phyloP scores from a whole-genome alignment of 2,113 vertebrate species.

The Tor tambroides region DNA sequence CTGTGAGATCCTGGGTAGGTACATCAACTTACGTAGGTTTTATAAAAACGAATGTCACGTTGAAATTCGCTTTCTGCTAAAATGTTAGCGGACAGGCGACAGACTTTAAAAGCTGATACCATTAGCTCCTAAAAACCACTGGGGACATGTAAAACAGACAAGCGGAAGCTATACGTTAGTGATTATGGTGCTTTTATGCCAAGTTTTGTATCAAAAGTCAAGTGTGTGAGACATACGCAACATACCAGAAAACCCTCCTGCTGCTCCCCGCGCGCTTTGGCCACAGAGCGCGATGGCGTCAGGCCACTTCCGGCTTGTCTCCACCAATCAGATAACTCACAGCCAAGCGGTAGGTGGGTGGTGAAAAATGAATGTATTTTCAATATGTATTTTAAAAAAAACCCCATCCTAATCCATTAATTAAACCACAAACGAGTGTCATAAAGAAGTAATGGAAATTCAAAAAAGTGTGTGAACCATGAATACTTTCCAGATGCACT shows the following conservation, averaged over 20 bases:
- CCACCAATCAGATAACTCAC: conserved; percentile 18
- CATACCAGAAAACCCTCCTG: not conserved
- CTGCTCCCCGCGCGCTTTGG: conserved; percentile 1
- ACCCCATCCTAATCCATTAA: not conserved
- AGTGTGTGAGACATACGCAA: not conserved
- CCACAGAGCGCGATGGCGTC: not conserved
- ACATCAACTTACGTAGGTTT: not conserved
- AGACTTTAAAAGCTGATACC: not conserved
- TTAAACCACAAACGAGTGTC: too few relatives aligned
- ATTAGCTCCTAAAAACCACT: not conserved
- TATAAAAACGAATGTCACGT: not conserved
- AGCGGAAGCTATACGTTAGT: not conserved
- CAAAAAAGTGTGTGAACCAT: too few relatives aligned
- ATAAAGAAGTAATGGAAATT: too few relatives aligned
- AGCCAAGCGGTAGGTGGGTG: not conserved
- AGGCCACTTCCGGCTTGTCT: not conserved
- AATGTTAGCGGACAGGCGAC: not conserved
- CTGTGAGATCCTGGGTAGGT: too few relatives aligned
- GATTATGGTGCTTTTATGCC: not conserved
- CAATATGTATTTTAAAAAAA: too few relatives aligned
- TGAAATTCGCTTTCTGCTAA: not conserved
- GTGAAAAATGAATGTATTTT: not conserved
- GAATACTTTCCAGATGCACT: too few relatives aligned
- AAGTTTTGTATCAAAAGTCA: too few relatives aligned
- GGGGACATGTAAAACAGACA: not conserved